phyloP scores from a whole-genome alignment of 1,140 invertebrate genomes.

The Colletes latitarsis region DNA sequence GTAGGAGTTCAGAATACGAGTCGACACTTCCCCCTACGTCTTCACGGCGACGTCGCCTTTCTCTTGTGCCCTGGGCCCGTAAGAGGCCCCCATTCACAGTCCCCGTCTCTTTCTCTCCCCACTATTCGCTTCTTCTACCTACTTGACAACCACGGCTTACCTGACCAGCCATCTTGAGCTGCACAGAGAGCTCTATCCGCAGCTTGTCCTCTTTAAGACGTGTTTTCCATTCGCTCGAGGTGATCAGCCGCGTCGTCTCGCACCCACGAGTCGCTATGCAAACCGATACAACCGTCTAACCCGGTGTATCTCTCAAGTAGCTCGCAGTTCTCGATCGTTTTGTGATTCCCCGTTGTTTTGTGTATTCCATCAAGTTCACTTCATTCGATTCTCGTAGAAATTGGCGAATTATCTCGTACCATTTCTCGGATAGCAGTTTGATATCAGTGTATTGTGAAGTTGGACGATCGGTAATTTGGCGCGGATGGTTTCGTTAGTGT shows the following conservation, averaged over 20 bases:
- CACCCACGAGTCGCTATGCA: constrained; percentile 34
- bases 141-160: constrained; percentile 60
- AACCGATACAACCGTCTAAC: constrained; percentile 25
- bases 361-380: neutral
- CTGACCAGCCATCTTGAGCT: constrained; percentile 66
- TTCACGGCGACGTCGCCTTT: constrained; percentile 37
- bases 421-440: neutral
- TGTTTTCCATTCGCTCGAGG: constrained; percentile 44
- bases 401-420: neutral
- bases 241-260: constrained; percentile 47
- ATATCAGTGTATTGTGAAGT: neutral
- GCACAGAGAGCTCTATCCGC: constrained; percentile 38
- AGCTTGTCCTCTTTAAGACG: constrained; percentile 52
- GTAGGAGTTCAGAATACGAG: neutral
- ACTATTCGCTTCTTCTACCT: constrained; percentile 35
- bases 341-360: neutral
- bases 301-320: neutral
- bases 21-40: neutral
- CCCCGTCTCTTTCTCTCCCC: constrained; percentile 37
- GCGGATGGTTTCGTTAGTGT: constrained; percentile 25
- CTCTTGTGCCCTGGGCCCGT: constrained; percentile 15
- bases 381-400: neutral
- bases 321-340: neutral
- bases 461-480: neutral
- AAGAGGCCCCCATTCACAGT: constrained; percentile 42